phyloP scores from a whole-genome alignment of 64 coral and sea anemone genomes.

The Platygyra sinensis region DNA sequence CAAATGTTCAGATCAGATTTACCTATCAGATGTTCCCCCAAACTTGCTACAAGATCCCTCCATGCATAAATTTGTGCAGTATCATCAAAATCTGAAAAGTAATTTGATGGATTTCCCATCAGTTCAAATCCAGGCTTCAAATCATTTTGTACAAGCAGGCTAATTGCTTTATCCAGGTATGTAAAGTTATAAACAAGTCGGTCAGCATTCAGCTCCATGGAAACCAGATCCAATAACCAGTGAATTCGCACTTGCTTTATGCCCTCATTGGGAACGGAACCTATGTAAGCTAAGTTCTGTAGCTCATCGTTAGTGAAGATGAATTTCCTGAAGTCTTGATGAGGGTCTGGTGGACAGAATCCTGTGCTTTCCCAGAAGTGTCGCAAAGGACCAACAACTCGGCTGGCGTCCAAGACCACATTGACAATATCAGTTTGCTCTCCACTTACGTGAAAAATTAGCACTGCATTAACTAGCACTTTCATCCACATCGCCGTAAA shows the following conservation, averaged over 20 bases:
- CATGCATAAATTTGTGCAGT: constrained; percentile 72
- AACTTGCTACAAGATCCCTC: constrained; percentile 48
- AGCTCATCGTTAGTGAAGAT: constrained; percentile 70
- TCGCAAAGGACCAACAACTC: constrained; percentile 15
- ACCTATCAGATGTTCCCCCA: constrained; percentile 71
- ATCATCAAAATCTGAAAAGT: constrained; percentile 94
- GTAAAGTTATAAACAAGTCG: constrained; percentile 55
- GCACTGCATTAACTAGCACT: not conserved
- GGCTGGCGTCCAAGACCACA: constrained; percentile 26
- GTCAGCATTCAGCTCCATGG: constrained; percentile 27
- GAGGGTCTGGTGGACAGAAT: constrained; percentile 90
- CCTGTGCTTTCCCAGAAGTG: constrained; percentile 95
- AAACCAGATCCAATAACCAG: constrained; percentile 79
- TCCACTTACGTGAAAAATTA: not conserved
- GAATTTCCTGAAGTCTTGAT: constrained; percentile 78
- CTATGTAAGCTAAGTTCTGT: constrained; percentile 86
- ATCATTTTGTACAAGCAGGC: constrained; percentile 53
- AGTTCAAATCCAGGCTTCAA: constrained; percentile 90
- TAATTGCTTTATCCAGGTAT: constrained; percentile 52
- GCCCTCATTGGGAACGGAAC: constrained; percentile 83
- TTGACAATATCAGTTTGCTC: not conserved
- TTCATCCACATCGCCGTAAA: not conserved
- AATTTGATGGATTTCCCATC: constrained; percentile 92
- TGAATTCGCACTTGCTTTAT: constrained; percentile 92
- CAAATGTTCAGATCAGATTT: too few relatives aligned